phyloP scores from a whole-genome alignment of 92 coral and sea anemone species.

The Desmophyllum pertusum region DNA sequence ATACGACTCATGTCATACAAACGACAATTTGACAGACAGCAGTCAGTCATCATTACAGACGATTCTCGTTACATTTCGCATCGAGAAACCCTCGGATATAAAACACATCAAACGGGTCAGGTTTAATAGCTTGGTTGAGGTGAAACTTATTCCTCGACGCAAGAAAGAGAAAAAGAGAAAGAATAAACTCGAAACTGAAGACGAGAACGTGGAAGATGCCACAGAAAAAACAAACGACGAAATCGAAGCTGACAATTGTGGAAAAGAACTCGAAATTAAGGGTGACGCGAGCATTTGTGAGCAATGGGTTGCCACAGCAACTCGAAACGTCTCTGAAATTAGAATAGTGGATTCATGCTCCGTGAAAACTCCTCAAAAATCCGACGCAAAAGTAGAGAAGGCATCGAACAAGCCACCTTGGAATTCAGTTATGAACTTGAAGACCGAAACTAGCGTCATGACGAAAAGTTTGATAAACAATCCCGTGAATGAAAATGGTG shows the following conservation, averaged over 20 bases:
- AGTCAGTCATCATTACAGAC: conserved; percentile 43
- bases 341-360: not conserved
- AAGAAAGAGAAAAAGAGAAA: conserved; percentile 7
- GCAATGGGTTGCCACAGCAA: not conserved
- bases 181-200: conserved; percentile 9
- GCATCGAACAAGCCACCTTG: not conserved
- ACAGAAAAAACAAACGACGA: not conserved
- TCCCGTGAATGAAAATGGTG: not conserved
- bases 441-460: not conserved
- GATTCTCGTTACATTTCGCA: conserved; percentile 60
- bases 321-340: not conserved
- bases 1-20: not conserved
- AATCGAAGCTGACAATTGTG: not conserved
- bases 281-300: not conserved
- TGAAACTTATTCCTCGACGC: conserved; percentile 41
- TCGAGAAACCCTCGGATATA: conserved; percentile 46
- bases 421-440: not conserved
- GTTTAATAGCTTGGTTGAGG: conserved; percentile 75
- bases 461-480: not conserved
- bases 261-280: conserved; percentile 22
- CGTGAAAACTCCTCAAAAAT: not conserved
- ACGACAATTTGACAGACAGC: conserved; percentile 3
- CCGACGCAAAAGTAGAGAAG: not conserved
- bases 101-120: conserved; percentile 53
- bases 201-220: not conserved